phyloP scores from a whole-genome alignment of 2,797 vertebrate species.

The Microctenopoma lineatum region DNA sequence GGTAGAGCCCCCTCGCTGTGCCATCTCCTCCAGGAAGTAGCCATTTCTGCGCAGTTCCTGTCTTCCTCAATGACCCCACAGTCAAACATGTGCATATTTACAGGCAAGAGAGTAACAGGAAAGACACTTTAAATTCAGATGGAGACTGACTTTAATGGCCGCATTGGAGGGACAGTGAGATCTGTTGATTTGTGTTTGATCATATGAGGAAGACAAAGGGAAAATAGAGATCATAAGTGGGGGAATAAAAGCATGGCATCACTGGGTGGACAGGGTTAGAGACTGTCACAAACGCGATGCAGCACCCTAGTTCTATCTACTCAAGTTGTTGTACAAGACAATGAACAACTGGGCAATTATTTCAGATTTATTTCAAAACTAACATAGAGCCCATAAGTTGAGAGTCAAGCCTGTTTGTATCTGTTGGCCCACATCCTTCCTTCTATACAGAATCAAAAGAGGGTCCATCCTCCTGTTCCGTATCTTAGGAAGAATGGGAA shows the following conservation, averaged over 20 bases:
- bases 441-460: constrained; percentile 45
- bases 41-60: constrained; percentile 65
- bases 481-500: constrained; percentile 33
- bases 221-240: constrained; percentile 43
- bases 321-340: neutral
- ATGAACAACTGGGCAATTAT: neutral
- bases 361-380: constrained; percentile 9
- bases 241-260: constrained; percentile 38
- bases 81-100: constrained; percentile 85
- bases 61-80: constrained; percentile 70
- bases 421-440: constrained; percentile 15
- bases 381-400: neutral
- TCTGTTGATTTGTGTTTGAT: constrained; percentile 75
- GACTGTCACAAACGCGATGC: constrained; percentile 3
- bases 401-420: constrained; percentile 25
- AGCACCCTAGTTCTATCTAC: constrained; percentile 8
- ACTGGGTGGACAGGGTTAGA: constrained; percentile 36
- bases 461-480: constrained; percentile 57
- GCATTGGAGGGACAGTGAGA: constrained; percentile 77
- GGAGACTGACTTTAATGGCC: constrained; percentile 74
- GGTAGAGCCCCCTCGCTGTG: constrained; percentile 52
- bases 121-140: constrained; percentile 74
- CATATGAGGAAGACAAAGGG: constrained; percentile 54
- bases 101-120: constrained; percentile 54
- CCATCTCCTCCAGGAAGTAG: constrained; percentile 70